A percentile compares a stretch with the other conserved stretches of the same genome.
phyloP scores from a whole-genome alignment of 53 echinoderm and acorn worm genomes.

The Arbacia lixula region DNA sequence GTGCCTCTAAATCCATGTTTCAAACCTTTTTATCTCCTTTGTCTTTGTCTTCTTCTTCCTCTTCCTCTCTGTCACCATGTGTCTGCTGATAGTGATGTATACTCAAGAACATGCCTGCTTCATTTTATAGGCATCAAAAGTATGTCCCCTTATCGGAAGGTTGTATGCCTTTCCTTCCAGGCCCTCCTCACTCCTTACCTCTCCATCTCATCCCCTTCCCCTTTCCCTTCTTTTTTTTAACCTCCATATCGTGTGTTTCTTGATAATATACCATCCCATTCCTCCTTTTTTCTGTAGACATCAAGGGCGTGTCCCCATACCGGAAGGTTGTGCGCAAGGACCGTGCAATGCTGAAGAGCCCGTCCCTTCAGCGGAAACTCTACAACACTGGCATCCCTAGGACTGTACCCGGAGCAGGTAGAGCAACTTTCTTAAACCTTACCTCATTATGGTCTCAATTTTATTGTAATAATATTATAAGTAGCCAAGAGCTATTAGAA shows the following conservation, averaged over 20 bases:
- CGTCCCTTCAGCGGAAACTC: slow-evolving; percentile 56
- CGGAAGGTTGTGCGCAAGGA: slow-evolving; percentile 69
- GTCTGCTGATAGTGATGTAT: too few relatives aligned
- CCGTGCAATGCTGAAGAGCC: slow-evolving; percentile 89
- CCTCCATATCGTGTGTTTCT: not conserved
- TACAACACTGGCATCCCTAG: slow-evolving; percentile 54
- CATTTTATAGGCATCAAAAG: too few relatives aligned
- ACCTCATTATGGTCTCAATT: not conserved
- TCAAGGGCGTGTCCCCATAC: slow-evolving; percentile 82
- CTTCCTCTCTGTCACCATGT: not conserved
- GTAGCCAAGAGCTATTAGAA: too few relatives aligned
- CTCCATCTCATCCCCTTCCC: not conserved
- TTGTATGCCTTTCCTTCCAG: too few relatives aligned
- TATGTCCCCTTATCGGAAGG: too few relatives aligned
- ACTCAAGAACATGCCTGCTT: too few relatives aligned
- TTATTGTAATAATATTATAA: too few relatives aligned
- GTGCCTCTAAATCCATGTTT: too few relatives aligned
- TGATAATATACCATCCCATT: not conserved
- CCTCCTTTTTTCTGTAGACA: slow-evolving; percentile 64
- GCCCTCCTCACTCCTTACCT: not conserved
- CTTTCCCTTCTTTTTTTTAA: not conserved
- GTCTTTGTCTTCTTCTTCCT: too few relatives aligned
- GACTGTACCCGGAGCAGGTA: slow-evolving; percentile 24
- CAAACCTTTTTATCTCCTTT: too few relatives aligned
- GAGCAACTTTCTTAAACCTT: too few relatives aligned